Conservation (phyloP, 2,113 vertebrate genomes). For the Strix aluco region DNA sequence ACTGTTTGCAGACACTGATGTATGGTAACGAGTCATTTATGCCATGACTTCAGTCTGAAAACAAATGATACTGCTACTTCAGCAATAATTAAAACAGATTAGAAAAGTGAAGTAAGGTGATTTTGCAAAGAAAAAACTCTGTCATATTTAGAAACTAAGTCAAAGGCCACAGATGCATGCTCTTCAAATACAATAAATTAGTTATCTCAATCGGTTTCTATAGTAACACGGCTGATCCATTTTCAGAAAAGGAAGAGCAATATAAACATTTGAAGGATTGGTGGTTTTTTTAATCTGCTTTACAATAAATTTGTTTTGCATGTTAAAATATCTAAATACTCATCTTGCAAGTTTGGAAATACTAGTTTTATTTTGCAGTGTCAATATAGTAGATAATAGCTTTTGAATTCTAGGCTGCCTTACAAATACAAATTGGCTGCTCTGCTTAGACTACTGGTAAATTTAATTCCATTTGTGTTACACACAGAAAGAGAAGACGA, state of each 20-base stretch:
- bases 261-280: constrained; percentile 9
- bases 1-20: neutral
- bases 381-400: neutral
- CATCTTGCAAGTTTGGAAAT: neutral
- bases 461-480: constrained; percentile 32
- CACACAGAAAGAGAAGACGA: neutral
- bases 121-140: neutral
- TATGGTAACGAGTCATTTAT: neutral
- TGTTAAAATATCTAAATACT: neutral
- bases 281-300: neutral
- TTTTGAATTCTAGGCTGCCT: constrained; percentile 13
- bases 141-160: neutral
- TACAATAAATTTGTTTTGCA: constrained; percentile 6
- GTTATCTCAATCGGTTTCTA: constrained; percentile 31
- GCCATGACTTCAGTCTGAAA: neutral
- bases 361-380: neutral
- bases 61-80: neutral
- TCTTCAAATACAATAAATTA: neutral
- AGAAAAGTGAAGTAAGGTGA: neutral
- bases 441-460: neutral
- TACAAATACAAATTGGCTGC: neutral
- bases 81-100: neutral
- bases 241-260: constrained; percentile 41
- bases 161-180: neutral
- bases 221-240: neutral